A percentile compares a stretch with the other conserved stretches of the same genome.
These are phyloP conservation scores for Rhorus exstirpatorius DNA, from an alignment of 2,888 invertebrate genomes.

Conservation along the genomic window DNA sequence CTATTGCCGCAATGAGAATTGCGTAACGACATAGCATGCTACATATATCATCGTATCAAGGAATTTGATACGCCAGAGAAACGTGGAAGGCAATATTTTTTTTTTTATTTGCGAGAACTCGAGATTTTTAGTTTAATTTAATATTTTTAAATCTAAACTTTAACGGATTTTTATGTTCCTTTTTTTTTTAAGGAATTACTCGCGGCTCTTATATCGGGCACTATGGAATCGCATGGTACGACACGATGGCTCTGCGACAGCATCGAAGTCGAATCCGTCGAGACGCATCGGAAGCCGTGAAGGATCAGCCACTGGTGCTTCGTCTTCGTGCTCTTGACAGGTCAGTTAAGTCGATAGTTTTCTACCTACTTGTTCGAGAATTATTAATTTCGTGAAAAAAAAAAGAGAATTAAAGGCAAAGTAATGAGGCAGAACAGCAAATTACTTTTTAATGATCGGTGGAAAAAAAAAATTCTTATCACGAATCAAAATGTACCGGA, in stretches of 20 bases:
- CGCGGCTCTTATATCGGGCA: conserved; percentile 83
- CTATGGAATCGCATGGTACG: conserved; percentile 84
- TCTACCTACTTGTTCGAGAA: not conserved
- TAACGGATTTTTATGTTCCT: conserved; percentile 30
- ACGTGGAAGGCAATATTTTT: conserved; percentile 5
- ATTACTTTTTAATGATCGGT: too few relatives aligned
- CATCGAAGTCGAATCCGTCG: conserved; percentile 84
- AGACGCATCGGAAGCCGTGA: conserved; percentile 78
- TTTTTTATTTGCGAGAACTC: not conserved
- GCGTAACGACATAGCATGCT: conserved; percentile 5
- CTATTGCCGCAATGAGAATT: conserved; percentile 37
- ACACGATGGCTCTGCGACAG: conserved; percentile 81
- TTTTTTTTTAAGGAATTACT: conserved; percentile 81
- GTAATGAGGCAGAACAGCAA: too few relatives aligned
- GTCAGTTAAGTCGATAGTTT: conserved; percentile 74
- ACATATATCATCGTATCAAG: not conserved
- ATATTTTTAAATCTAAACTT: conserved; percentile 38
- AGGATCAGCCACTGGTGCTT: conserved; percentile 83
- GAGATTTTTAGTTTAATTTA: not conserved
- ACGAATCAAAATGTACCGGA: too few relatives aligned
- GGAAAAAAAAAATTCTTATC: too few relatives aligned
- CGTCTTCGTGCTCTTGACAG: conserved; percentile 83
- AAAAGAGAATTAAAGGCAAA: too few relatives aligned
- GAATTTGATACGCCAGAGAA: conserved; percentile 12
- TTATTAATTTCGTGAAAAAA: not conserved